Base-by-base conservation (phyloP, 2,888 invertebrate species). In the Rhagophthalmus giganteus region DNA sequence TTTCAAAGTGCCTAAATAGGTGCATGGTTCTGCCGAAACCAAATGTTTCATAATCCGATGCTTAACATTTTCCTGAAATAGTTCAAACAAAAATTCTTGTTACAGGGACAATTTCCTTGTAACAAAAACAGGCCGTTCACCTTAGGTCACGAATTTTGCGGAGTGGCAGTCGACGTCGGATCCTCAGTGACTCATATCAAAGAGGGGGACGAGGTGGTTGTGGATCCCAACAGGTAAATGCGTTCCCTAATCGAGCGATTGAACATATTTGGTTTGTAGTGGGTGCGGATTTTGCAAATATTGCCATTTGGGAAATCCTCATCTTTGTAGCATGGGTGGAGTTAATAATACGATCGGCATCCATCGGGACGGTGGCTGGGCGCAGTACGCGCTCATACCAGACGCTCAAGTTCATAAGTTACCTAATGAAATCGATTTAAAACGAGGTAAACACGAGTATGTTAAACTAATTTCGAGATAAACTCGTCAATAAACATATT, bases 91-190 rank as follows among this genome's bases (percentile, higher is more conserved):
- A n/a, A n/a, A n/a, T n/a, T n/a, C n/a, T n/a, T n/a, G n/a, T n/a
- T n/a, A n/a, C n/a, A 87, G 87, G 86, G 86, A 0, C 77, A 81
- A 58, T 87, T 86, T 61, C 85, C 85, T 1, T 84, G 83, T n/a
- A 72, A 73, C 13, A 74, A 79, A 30, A 73, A 76, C 1, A 76
- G 74, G 0, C 77, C 80, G 0, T 64, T 85, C 0, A 78, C 81
- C 0, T 66, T 85, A 2, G 87, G 88, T 0, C 87, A 87, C 51
- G 88, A 88, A 71, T 86, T 85, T 68, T 80, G 81, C 20, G 87
- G 88, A 0, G 74, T 75, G 0, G 74, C 86, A 0, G 73, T 78
- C 20, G 79, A 79, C 0, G 75, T 80, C 1, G 88, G 87, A 1
- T 66, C 74, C n/a, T 71, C 72, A 0, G 81, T 85, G 1, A 74